phyloP scores from a whole-genome alignment of 2,888 invertebrate species.

The Cephus pulcher region DNA sequence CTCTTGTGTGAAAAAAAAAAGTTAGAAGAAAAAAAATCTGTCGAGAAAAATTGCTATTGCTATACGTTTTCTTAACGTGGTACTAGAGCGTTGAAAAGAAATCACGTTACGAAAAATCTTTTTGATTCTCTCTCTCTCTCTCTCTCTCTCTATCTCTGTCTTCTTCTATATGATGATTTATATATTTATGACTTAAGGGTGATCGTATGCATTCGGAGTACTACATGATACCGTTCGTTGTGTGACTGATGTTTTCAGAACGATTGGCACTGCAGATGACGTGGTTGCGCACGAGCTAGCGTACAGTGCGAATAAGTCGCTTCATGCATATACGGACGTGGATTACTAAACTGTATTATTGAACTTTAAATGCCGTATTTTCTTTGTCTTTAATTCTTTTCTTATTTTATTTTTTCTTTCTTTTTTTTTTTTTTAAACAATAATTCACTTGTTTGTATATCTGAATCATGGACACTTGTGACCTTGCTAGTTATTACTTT shows the following conservation, averaged over 20 bases:
- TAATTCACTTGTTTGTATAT: slow-evolving; percentile 19
- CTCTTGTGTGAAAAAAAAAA: background rate
- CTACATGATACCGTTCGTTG: slow-evolving; percentile 30
- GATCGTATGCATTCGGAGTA: slow-evolving; percentile 5
- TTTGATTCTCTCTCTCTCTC: background rate
- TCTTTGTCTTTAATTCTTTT: slow-evolving; percentile 7
- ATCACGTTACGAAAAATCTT: background rate
- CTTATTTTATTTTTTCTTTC: too few relatives aligned
- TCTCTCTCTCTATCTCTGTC: too few relatives aligned
- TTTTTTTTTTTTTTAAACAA: background rate
- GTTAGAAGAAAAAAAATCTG: too few relatives aligned
- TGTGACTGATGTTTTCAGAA: slow-evolving; percentile 54
- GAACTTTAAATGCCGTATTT: slow-evolving; percentile 10
- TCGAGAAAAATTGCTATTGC: too few relatives aligned
- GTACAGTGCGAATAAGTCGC: slow-evolving; percentile 47
- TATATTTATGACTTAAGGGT: background rate
- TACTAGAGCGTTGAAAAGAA: background rate
- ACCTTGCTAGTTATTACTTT: slow-evolving; percentile 29
- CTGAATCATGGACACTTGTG: slow-evolving; percentile 20
- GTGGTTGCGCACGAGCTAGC: slow-evolving; percentile 43
- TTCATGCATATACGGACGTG: slow-evolving; percentile 46
- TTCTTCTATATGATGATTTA: background rate
- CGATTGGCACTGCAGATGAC: slow-evolving; percentile 50
- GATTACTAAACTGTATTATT: slow-evolving; percentile 38
- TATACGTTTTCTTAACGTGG: too few relatives aligned